These are phyloP conservation scores for Gymnodraco acuticeps DNA, from an alignment of 2,797 vertebrate genomes.

Conservation along the genomic window DNA sequence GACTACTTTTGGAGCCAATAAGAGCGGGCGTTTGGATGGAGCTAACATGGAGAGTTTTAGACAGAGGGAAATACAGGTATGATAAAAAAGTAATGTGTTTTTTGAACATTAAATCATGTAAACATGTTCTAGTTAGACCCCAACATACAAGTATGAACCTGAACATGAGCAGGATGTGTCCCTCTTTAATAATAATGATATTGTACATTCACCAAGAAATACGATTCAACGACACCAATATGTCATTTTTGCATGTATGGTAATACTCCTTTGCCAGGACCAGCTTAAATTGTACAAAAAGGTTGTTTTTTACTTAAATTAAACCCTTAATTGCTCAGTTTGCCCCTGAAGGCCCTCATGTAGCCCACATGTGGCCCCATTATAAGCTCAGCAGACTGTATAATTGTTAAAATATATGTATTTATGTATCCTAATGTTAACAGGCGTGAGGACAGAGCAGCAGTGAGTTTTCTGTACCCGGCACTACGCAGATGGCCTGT, in stretches of 20 bases:
- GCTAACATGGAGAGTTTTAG: no score
- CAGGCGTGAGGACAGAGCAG: conserved; percentile 32
- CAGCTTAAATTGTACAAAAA: not conserved
- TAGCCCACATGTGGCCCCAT: conserved; percentile 3
- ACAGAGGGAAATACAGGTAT: no score
- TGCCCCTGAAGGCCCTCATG: not conserved
- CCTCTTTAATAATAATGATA: not conserved
- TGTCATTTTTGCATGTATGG: not conserved
- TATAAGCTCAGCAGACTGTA: conserved; percentile 32
- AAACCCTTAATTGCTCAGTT: not conserved
- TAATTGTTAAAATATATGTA: conserved; percentile 32
- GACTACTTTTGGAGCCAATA: no score
- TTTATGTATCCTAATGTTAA: conserved; percentile 39
- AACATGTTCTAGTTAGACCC: no score
- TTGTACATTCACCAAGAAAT: not conserved
- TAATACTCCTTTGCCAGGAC: conserved; percentile 7
- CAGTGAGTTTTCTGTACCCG: conserved; percentile 55
- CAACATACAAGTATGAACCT: no score
- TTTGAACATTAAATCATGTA: no score
- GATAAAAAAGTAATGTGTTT: no score
- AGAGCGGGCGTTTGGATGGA: no score
- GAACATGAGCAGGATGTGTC: no score
- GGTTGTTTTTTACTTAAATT: not conserved
- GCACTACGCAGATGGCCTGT: conserved; percentile 64
- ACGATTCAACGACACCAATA: not conserved